phyloP scores from a whole-genome alignment of 2,113 vertebrate species.

The Capreolus pygargus region DNA sequence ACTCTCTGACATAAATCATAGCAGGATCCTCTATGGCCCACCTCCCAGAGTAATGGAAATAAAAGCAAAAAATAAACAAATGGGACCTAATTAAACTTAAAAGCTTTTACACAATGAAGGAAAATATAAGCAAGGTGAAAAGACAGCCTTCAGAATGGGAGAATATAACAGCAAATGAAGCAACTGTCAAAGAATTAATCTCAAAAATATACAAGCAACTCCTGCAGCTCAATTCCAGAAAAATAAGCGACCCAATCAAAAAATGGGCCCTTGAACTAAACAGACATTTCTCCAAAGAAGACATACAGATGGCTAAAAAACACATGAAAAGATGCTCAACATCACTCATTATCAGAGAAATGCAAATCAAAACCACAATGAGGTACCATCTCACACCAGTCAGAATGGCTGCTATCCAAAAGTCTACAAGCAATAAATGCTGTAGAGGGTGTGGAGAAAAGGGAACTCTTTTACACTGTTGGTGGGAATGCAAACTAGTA shows the following conservation, averaged over 20 bases:
- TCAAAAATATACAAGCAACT: neutral
- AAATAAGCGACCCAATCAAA: neutral
- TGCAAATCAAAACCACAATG: neutral
- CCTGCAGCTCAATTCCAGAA: neutral
- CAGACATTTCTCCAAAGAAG: neutral
- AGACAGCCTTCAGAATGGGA: neutral
- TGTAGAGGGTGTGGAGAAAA: neutral
- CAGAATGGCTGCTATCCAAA: neutral
- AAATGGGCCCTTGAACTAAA: neutral
- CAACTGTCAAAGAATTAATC: neutral
- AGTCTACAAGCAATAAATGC: neutral
- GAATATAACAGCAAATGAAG: neutral
- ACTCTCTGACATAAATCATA: neutral
- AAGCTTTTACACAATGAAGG: neutral
- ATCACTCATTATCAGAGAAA: neutral
- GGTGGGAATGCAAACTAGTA: neutral
- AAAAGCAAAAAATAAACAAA: neutral
- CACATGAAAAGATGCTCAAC: neutral
- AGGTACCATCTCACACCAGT: neutral
- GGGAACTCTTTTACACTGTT: neutral
- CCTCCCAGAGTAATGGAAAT: neutral
- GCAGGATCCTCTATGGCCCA: neutral
- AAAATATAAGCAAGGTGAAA: neutral
- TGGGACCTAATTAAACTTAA: neutral
- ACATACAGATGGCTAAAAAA: neutral